A percentile compares a stretch with the other conserved stretches of the same genome.
Evolutionary conservation across 1,140 invertebrate genomes (phyloP).

Genomic region (Oryzaephilus surinamensis): DNA sequence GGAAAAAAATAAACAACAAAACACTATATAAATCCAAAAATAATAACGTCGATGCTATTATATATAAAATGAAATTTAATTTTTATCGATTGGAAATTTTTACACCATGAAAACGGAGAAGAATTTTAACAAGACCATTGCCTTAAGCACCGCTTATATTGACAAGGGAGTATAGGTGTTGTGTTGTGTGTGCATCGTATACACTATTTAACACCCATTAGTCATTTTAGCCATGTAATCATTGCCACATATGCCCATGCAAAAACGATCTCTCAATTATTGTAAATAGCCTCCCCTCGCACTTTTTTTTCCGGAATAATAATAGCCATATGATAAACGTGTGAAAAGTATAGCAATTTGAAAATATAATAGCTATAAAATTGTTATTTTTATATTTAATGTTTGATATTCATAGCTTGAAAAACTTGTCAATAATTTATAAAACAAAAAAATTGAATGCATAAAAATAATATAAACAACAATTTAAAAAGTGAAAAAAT

Average conservation of each 20-base stretch:
- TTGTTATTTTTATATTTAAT: no score
- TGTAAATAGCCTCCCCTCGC: conserved; percentile 20
- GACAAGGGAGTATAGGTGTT: no score
- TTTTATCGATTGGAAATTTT: conserved; percentile 12
- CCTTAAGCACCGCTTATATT: conserved; percentile 11
- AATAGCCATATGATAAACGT: conserved; percentile 10
- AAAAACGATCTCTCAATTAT: conserved; percentile 19
- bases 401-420: no score
- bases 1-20: no score
- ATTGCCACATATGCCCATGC: conserved; percentile 17
- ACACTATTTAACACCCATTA: conserved; percentile 19
- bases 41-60: no score
- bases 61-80: conserved; percentile 9
- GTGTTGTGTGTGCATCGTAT: conserved; percentile 3
- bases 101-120: conserved; percentile 9
- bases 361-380: no score
- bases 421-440: no score
- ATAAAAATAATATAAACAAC: no score
- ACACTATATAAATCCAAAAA: no score
- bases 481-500: no score
- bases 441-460: no score
- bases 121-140: conserved; percentile 19
- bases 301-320: conserved; percentile 5
- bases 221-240: conserved; percentile 21
- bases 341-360: conserved; percentile 7